Evolutionary conservation across 1,140 invertebrate genomes (phyloP), one percentile per base, ranked within the genome.

Genomic region (Drosophila lacteicornis): DNA sequence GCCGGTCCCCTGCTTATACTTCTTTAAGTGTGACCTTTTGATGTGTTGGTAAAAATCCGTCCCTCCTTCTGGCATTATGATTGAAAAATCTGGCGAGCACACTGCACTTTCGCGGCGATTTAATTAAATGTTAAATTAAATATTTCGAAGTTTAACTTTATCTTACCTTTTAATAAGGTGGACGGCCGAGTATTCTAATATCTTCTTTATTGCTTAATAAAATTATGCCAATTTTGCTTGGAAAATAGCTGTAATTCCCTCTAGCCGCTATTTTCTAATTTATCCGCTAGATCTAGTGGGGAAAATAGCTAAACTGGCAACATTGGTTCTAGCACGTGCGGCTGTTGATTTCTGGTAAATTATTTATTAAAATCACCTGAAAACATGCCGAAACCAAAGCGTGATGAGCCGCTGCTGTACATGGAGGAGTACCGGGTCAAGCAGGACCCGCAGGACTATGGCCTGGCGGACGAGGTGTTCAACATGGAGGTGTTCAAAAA

Each of bases 401-500:
- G 40, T 3, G 49, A 85, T 2, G 61, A 82, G 27, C 86, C 85
- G 11, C 25, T 90, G 36, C 69, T 90, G 12, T 93, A 94, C 53
- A 78, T 94, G 81, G 91, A 93, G 22, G 93, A 94, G 82, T 84
- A 94, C 76, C 93, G 91, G 82, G 63, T 94, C 11, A 93, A 82
- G 65, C 82, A 88, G 58, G 82, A 88, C 70, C 93, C 93, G 60
- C 93, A 94, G 70, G 95, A 94, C 91, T 95, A 94, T 79, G 94
- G 94, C 13, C 91, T 95, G 82, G 93, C 94, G 25, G 95, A 95
- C 76, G 94, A 95, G 65, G 93, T 93, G 40, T 95, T 94, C 90
- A 93, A 92, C 79, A 93, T 95, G 55, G 94, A 95, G 68, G 93
- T 93, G 17, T 95, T 95, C 63, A 94, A 94, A 30, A 94, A 94